Percentiles rank a stretch among this genome's conserved stretches.
phyloP scores from a whole-genome alignment of 1,140 invertebrate species.

The Drosophila pectinifera region DNA sequence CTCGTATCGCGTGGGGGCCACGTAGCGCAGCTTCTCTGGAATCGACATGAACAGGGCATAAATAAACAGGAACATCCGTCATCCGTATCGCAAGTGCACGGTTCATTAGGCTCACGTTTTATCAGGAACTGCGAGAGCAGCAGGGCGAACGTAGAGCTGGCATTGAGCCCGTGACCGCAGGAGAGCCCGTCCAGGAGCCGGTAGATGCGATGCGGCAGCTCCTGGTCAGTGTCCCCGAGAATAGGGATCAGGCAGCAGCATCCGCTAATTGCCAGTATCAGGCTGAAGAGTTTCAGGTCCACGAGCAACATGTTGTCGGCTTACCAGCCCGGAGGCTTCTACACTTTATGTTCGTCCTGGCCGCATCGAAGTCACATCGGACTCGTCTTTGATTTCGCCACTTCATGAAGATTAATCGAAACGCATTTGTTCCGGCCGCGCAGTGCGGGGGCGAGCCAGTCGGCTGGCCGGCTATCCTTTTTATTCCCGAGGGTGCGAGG shows the following conservation, averaged over 20 bases:
- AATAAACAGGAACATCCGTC: conserved; percentile 51
- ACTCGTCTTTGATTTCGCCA: conserved; percentile 70
- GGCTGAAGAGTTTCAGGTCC: conserved; percentile 42
- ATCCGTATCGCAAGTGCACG: conserved; percentile 48
- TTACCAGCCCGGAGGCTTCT: conserved; percentile 44
- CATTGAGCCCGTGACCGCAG: conserved; percentile 34
- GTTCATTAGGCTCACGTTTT: conserved; percentile 72
- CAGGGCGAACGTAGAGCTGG: conserved; percentile 66
- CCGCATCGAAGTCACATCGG: conserved; percentile 67
- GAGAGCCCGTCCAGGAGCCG: conserved; percentile 56
- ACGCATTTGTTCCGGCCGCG: conserved; percentile 53
- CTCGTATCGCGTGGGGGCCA: conserved; percentile 66
- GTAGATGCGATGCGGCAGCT: conserved; percentile 60
- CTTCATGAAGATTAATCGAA: conserved; percentile 78
- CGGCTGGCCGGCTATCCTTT: conserved; percentile 22
- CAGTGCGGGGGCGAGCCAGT: conserved; percentile 33
- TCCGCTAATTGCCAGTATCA: conserved; percentile 42
- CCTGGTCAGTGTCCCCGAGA: conserved; percentile 8
- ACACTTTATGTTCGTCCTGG: conserved; percentile 15
- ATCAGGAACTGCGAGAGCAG: conserved; percentile 72
- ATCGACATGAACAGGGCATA: conserved; percentile 27
- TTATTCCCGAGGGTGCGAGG: conserved; percentile 43
- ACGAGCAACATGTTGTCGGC: conserved; percentile 63
- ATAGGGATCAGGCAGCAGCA: conserved; percentile 10
- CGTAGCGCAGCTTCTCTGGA: conserved; percentile 73